Evolutionary conservation across 2,113 vertebrate genomes (phyloP).

Genomic region (Casuarius casuarius): DNA sequence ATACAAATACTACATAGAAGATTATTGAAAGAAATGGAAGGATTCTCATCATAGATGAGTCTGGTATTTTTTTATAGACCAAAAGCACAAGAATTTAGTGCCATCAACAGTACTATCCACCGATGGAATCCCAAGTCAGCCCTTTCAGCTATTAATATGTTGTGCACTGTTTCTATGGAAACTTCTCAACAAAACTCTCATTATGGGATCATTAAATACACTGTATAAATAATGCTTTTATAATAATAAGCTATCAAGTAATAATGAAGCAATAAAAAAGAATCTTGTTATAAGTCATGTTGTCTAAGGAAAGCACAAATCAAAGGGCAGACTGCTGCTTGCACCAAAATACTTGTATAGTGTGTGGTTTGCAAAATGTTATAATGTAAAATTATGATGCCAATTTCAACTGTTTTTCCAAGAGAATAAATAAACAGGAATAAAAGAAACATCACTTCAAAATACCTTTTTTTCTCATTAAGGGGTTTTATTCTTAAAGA

Average conservation of each 20-base stretch:
- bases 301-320: neutral
- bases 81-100: neutral
- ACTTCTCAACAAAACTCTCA: neutral
- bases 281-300: neutral
- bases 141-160: neutral
- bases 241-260: neutral
- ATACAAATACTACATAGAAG: neutral
- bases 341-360: neutral
- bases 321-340: neutral
- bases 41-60: neutral
- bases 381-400: neutral
- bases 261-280: neutral
- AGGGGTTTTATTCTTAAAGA: neutral
- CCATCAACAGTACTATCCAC: neutral
- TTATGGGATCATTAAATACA: neutral
- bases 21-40: neutral
- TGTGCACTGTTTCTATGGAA: neutral
- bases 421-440: neutral
- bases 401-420: neutral
- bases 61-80: neutral
- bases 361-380: neutral
- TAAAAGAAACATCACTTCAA: neutral
- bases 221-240: constrained; percentile 7
- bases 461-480: neutral
- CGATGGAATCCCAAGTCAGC: neutral